Evolutionary conservation across 2,113 vertebrate genomes (phyloP), one percentile per base, ranked within the genome.

Genomic region (Lepus americanus): DNA sequence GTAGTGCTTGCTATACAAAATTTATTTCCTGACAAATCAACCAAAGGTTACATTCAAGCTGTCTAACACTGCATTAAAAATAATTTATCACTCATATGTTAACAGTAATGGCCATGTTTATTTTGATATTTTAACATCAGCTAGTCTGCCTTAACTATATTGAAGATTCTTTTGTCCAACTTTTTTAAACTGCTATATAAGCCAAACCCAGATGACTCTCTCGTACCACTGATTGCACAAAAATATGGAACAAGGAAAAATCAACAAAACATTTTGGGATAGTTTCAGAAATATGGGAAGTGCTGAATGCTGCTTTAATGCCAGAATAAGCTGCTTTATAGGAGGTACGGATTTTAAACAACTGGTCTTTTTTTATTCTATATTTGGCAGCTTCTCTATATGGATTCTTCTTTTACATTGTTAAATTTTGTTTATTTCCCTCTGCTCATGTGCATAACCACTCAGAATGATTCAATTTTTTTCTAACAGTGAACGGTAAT

Each of bases 81-180:
- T 99, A 99, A 99, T 99, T 97, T 99, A 99, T 98, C 99, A 99
- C 98, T 99, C 98, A 98, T 99, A 99, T 98, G 99, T 99, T 98
- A 99, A 99, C 98, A 99, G 98, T 98, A 99, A 99, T 83, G 98
- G 99, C 98, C 99, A 98, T 99, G 99, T 99, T 98, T 99, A 98
- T 98, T 97, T 99, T 97, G 99, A 99, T 98, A 99, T 99, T 97
- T 98, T 99, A 98, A 98, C 99, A 97, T 99, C 99, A 92, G 98
- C 99, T 99, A 99, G 99, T 99, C 98, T 94, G 98, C 98, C 80
- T 98, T 99, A 98, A 99, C 99, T 96, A 99, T 99, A 98, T 99
- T 98, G 98, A 99, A 99, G 99, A 98, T 99, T 98, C 98, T 99
- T 97, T 98, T 99, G 98, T 99, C 98, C 98, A 99, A 99, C 98